These are phyloP conservation scores for Anguilla megastoma DNA, from an alignment of 2,797 vertebrate genomes.

Conservation along the genomic window DNA sequence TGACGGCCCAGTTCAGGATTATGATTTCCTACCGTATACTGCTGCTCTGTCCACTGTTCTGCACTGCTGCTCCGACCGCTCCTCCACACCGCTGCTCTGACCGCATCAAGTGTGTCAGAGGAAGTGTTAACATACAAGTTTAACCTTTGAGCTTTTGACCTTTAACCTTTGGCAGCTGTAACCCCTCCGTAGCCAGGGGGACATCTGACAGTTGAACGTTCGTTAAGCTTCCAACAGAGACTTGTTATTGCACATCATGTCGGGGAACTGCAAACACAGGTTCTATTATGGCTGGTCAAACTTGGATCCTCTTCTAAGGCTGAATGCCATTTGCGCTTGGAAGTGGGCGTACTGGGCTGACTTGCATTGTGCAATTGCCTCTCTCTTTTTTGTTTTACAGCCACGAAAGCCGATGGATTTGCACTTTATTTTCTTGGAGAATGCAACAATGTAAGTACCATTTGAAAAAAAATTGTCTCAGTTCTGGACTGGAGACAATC, in stretches of 20 bases:
- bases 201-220: neutral
- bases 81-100: too few relatives aligned
- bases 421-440: constrained; percentile 99
- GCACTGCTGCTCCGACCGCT: neutral
- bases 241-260: neutral
- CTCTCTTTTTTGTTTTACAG: constrained; percentile 70
- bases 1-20: neutral
- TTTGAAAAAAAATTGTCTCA: neutral
- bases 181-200: neutral
- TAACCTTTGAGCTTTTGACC: neutral
- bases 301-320: neutral
- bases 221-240: neutral
- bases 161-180: neutral
- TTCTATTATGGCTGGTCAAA: neutral
- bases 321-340: neutral
- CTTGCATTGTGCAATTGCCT: neutral
- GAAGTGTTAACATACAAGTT: neutral
- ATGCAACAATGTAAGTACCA: constrained; percentile 97
- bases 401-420: constrained; percentile 98
- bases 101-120: neutral
- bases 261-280: neutral
- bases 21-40: neutral
- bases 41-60: neutral
- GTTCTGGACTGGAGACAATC: neutral
- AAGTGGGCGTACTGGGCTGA: neutral